Evolutionary conservation across 2,113 vertebrate genomes (phyloP), one percentile per base, ranked within the genome.

Genomic region (Elgaria multicarinata): DNA sequence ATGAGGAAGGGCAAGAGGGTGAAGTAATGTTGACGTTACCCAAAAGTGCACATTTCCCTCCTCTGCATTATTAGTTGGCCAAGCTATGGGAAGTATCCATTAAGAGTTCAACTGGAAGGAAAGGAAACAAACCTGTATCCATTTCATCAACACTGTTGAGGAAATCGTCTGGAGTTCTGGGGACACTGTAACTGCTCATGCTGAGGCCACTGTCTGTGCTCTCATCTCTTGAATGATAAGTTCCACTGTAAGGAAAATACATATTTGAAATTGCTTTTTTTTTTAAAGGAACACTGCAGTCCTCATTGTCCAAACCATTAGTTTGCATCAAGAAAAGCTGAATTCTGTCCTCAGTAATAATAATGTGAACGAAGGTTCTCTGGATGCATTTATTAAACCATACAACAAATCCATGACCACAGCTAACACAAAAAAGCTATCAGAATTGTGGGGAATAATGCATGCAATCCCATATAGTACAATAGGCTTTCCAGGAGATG

Each of bases 151-250:
- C 99, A 12, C 99, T 99, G 98, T 99, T 99, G 90, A 99, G 97
- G 97, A 99, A 99, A 97, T 99, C 99, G 77, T 99, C 99, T 1
- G 99, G 99, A 79, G 99, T 99, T 93, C 99, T 98, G 76, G 99
- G 99, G 87, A 99, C 98, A 79, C 99, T 99, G 93, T 99, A 99
- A 96, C 99, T 99, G 97, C 99, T 99, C 99, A 99, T 99, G 96
- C 99, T 99, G 86, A 99, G 96, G 55, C 99, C 99, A 3, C 99
- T 99, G 93, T 99, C 99, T 12, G 99, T 99, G 95, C 99, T 99
- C 96, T 99, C 99, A 26, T 99, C 99, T 93, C 99, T 98, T 96
- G 99, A 99, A 98, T 99, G 99, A 93, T 99, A 99, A 75, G 98
- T 99, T 95, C 99, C 99, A 92, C 99, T 99, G 92, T 1, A 95